A percentile compares a stretch with the other conserved stretches of the same genome.
Evolutionary conservation across 2,113 vertebrate genomes (phyloP).

Genomic region (Motacilla tschutschensis): DNA sequence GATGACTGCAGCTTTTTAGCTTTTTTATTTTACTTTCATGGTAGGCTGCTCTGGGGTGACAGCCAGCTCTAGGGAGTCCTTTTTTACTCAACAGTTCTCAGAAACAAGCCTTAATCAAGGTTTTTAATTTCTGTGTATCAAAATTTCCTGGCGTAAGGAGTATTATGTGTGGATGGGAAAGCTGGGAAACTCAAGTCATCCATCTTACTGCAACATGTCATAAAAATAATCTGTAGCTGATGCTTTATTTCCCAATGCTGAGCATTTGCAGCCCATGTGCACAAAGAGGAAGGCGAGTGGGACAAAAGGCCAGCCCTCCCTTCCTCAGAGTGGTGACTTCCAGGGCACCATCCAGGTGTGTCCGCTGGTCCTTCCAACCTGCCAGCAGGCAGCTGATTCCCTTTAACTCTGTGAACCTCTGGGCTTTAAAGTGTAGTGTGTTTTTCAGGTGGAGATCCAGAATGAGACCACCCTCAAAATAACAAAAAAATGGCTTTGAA

Average conservation of each 20-base stretch:
- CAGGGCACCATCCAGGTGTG: accelerated
- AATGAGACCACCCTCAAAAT: neutral
- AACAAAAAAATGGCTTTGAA: neutral
- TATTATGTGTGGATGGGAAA: neutral
- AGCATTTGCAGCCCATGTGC: neutral
- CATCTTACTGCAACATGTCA: neutral
- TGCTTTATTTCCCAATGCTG: neutral
- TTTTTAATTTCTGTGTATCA: neutral
- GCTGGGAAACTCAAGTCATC: neutral
- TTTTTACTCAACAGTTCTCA: neutral
- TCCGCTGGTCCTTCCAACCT: neutral
- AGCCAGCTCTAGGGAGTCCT: neutral
- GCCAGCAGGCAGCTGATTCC: neutral
- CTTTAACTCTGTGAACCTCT: neutral
- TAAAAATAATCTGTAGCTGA: neutral
- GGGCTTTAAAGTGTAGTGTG: neutral
- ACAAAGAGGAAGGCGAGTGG: neutral
- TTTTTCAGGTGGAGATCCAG: neutral
- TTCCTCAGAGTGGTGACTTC: neutral
- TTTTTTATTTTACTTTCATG: neutral
- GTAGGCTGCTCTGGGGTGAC: neutral
- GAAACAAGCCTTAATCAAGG: neutral
- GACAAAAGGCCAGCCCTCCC: neutral
- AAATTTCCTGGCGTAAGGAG: neutral
- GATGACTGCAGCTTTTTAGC: neutral